Evolutionary conservation across 2,797 vertebrate genomes (phyloP), one percentile per base, ranked within the genome.

Genomic region (Telmatherina bonti): DNA sequence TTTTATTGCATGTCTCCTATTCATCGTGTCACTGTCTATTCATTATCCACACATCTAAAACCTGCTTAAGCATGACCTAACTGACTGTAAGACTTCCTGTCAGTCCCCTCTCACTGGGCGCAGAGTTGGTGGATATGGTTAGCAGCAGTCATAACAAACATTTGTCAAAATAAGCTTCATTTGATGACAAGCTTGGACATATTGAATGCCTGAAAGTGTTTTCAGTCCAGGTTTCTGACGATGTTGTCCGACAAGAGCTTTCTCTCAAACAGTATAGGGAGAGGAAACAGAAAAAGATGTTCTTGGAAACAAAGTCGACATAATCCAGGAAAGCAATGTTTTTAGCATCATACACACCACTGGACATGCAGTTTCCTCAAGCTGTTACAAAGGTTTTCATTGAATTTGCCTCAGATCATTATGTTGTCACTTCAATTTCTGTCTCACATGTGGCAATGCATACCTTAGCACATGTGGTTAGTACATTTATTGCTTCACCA

Each of bases 111-210:
- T 87, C 73, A 33, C 70, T 43, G 79, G 78, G 83, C 75, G 76
- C 61, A 59, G 81, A 85, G 80, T 85, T 80, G 86, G 85, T 86
- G 91, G 89, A 89, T 85, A 82, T 73, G 82, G 76, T 84, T 78
- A 76, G 76, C 75, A 64, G 86, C 82, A 87, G 87, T 90, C 89
- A 90, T 90, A 92, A 91, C 91, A 91, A 78, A 82, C 82, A 82
- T 92, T 91, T 90, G 85, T 92, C 85, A 89, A 88, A 88, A 85
- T 76, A 77, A 89, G 75, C 87, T 76, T 83, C 81, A 74, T 91
- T 75, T 79, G 88, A 90, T 83, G 91, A 93, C 87, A 92, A 88
- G 78, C 72, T 79, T 30, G 66, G 84, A 87, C 83, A 86, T 85
- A 84, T 85, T 91, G 85, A 91, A 89, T 85, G 85, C 81, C 54